Percentiles rank a stretch among this genome's conserved stretches.
Evolutionary conservation across 1,140 invertebrate species (phyloP).

Genomic region (Saccostrea echinata): DNA sequence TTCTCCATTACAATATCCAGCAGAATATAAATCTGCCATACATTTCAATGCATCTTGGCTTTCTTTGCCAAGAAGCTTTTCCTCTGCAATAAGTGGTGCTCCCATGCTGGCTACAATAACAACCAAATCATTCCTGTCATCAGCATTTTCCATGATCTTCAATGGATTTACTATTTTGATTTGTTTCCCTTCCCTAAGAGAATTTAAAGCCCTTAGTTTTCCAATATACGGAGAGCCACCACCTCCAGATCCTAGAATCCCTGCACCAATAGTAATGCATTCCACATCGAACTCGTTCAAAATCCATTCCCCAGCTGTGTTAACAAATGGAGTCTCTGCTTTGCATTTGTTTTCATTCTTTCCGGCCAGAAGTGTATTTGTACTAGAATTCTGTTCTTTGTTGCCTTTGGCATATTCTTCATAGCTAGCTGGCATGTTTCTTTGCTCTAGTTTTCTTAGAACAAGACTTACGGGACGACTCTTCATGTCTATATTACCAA

Average conservation of each 20-base stretch:
- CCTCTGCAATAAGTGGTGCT: conserved; percentile 68
- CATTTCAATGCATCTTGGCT: conserved; percentile 62
- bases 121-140: conserved; percentile 64
- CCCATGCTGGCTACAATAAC: conserved; percentile 70
- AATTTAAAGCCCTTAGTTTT: conserved; percentile 60
- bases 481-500: conserved; percentile 60
- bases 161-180: conserved; percentile 68
- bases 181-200: conserved; percentile 66
- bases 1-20: conserved; percentile 63
- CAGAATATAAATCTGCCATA: conserved; percentile 66
- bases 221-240: conserved; percentile 73
- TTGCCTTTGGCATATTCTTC: conserved; percentile 47
- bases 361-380: conserved; percentile 48
- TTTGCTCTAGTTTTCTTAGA: neutral
- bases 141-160: conserved; percentile 56
- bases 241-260: conserved; percentile 75
- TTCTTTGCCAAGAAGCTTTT: conserved; percentile 69
- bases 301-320: conserved; percentile 70
- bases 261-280: conserved; percentile 73
- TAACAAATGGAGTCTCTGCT: conserved; percentile 56
- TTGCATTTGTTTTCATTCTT: conserved; percentile 42
- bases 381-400: conserved; percentile 55
- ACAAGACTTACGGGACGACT: neutral
- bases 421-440: conserved; percentile 12
- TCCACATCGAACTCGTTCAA: conserved; percentile 72